These are phyloP conservation scores for Arremon aurantiirostris DNA, from an alignment of 2,797 vertebrate genomes.

Conservation along the genomic window DNA sequence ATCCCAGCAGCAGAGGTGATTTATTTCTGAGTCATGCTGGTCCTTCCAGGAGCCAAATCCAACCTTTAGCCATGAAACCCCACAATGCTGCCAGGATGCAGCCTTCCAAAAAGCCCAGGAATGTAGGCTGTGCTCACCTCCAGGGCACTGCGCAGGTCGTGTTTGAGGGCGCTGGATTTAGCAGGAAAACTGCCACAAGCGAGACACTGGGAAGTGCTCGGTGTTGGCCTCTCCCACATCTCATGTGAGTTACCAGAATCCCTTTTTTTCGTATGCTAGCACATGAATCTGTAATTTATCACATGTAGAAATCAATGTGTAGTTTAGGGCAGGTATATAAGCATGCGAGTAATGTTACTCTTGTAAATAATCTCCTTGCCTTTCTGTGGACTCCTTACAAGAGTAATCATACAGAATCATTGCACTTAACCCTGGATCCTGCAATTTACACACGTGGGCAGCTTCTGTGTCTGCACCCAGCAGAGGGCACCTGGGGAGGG, in stretches of 20 bases:
- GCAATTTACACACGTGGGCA: background rate
- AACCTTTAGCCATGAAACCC: background rate
- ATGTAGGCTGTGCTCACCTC: background rate
- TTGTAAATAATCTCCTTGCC: constrained; percentile 38
- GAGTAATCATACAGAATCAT: background rate
- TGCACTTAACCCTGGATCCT: constrained; percentile 55
- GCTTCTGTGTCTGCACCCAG: background rate
- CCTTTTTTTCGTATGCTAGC: background rate
- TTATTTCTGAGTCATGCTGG: background rate
- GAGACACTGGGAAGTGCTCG: background rate
- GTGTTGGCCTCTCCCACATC: background rate
- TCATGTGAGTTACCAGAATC: background rate
- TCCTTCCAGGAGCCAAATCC: background rate
- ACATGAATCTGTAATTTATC: constrained; percentile 19
- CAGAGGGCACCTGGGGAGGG: background rate
- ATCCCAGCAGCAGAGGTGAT: background rate
- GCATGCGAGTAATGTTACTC: constrained; percentile 9
- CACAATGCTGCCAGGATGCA: background rate
- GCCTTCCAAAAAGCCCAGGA: background rate
- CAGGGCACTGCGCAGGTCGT: background rate
- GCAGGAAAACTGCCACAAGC: background rate
- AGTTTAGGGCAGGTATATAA: constrained; percentile 23
- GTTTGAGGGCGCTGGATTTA: background rate
- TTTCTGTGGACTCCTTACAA: constrained; percentile 14
- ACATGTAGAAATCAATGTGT: background rate